A percentile compares a stretch with the other conserved stretches of the same genome.
Conservation (phyloP, 2,113 vertebrate genomes). For the Pteronura brasiliensis region DNA sequence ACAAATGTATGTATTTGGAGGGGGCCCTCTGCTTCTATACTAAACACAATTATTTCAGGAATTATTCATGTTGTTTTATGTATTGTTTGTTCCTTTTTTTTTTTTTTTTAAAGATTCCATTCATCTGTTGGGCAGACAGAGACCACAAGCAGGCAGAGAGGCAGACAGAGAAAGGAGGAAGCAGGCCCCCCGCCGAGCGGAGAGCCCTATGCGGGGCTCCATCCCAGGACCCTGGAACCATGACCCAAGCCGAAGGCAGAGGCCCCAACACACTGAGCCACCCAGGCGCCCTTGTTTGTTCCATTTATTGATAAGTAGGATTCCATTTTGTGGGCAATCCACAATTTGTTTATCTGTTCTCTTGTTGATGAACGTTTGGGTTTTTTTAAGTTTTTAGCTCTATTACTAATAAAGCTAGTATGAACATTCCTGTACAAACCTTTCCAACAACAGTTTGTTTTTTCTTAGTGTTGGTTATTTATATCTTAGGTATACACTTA, state of each 20-base stretch:
- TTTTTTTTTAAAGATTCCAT: too few relatives aligned
- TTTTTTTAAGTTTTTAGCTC: background rate
- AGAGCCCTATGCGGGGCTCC: too few relatives aligned
- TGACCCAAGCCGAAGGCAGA: too few relatives aligned
- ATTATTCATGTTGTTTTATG: background rate
- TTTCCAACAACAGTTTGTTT: background rate
- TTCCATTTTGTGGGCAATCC: background rate
- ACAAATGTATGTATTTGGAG: background rate
- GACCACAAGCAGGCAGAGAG: too few relatives aligned
- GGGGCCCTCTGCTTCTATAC: accelerated
- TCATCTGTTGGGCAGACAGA: too few relatives aligned
- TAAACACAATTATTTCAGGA: background rate
- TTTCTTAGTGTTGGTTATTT: background rate
- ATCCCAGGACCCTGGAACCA: too few relatives aligned
- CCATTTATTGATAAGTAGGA: background rate
- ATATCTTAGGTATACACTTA: background rate
- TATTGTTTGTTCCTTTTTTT: background rate
- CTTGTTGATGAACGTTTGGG: background rate
- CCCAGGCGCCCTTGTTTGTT: background rate
- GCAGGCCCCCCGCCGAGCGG: too few relatives aligned
- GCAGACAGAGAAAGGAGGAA: too few relatives aligned
- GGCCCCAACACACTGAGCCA: too few relatives aligned
- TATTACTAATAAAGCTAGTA: background rate
- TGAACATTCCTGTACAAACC: background rate
- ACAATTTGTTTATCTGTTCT: background rate